Evolutionary conservation across 2,797 vertebrate genomes (phyloP).

Genomic region (Potorous gilbertii): DNA sequence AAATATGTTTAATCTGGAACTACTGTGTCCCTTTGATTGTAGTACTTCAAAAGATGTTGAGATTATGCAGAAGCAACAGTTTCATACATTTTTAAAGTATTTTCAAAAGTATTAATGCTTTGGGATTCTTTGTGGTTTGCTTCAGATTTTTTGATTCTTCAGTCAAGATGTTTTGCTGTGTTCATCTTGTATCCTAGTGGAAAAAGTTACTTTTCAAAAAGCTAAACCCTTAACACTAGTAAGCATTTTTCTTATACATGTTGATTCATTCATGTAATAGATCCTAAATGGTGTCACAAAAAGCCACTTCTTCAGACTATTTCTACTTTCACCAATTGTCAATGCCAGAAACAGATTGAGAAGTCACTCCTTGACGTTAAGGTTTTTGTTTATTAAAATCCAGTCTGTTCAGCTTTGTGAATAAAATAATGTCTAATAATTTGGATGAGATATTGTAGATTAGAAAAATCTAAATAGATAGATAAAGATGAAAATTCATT

Average conservation of each 20-base stretch:
- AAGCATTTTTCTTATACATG: neutral
- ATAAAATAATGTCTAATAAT: neutral
- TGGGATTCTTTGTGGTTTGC: conserved; percentile 47
- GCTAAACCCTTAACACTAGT: neutral
- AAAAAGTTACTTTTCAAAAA: conserved; percentile 2
- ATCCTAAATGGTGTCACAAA: neutral
- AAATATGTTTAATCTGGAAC: conserved; percentile 67
- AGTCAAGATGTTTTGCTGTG: conserved; percentile 31
- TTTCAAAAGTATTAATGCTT: conserved; percentile 55
- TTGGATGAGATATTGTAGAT: neutral
- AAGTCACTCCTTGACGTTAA: neutral
- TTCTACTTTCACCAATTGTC: neutral
- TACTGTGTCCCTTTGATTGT: conserved; percentile 64
- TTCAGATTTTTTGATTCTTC: conserved; percentile 47
- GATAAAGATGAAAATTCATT: neutral
- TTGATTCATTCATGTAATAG: neutral
- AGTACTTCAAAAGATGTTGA: conserved; percentile 69
- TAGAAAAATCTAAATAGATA: neutral
- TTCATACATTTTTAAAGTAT: conserved; percentile 63
- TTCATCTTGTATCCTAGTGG: conserved; percentile 13
- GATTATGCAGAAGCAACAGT: conserved; percentile 65
- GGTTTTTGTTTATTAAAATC: neutral
- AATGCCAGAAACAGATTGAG: neutral
- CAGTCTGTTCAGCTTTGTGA: neutral
- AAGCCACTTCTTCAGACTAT: neutral